Evolutionary conservation across 2,888 invertebrate species (phyloP).

Genomic region (Nomada ruficornis): DNA sequence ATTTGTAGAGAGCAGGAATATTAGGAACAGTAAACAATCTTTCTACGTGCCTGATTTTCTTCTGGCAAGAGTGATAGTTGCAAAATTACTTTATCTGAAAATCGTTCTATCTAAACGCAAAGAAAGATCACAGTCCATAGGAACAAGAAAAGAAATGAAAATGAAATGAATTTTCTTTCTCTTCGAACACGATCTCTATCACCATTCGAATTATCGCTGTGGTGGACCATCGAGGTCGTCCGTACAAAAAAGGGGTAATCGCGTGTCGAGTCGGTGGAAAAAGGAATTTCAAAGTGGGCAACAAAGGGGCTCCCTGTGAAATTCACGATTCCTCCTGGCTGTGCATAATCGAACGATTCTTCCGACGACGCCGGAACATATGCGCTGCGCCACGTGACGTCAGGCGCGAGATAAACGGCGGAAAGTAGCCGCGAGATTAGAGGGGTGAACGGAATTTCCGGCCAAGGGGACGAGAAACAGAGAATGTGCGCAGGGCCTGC

Average conservation of each 20-base stretch:
- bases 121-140: background rate
- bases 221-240: slow-evolving; percentile 33
- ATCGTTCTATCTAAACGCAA: background rate
- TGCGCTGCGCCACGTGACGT: slow-evolving; percentile 73
- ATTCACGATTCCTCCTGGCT: slow-evolving; percentile 71
- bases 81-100: background rate
- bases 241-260: slow-evolving; percentile 37
- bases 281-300: slow-evolving; percentile 17
- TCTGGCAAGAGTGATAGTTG: too few relatives aligned
- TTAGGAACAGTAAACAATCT: background rate
- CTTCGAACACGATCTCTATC: too few relatives aligned
- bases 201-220: slow-evolving; percentile 18
- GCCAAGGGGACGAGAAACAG: background rate
- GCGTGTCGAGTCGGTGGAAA: background rate
- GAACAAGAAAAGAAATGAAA: too few relatives aligned
- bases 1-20: background rate
- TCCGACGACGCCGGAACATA: slow-evolving; percentile 70
- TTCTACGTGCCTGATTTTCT: too few relatives aligned
- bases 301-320: slow-evolving; percentile 72
- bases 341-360: slow-evolving; percentile 80
- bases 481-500: background rate
- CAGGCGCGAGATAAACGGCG: slow-evolving; percentile 69
- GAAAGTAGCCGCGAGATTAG: slow-evolving; percentile 60
- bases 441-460: slow-evolving; percentile 52
- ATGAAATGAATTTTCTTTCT: too few relatives aligned